Conservation (phyloP, 2,797 vertebrate genomes). For the Nannoperca australis region DNA sequence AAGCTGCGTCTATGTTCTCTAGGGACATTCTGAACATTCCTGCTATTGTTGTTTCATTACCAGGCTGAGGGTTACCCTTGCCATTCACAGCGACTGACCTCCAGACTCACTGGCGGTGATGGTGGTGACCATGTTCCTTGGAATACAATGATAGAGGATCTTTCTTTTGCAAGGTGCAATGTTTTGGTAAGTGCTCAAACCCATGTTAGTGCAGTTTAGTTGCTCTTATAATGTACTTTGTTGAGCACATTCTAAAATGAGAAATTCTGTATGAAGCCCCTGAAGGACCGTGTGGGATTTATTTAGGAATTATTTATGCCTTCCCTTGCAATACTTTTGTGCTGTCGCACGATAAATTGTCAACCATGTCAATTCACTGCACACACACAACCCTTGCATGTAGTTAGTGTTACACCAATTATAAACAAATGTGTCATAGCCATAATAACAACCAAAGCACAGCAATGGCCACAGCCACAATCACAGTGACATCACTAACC, state of each 20-base stretch:
- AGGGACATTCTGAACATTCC: conserved; percentile 80
- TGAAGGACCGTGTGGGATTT: not conserved
- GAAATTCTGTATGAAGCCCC: not conserved
- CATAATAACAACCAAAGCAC: not conserved
- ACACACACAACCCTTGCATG: not conserved
- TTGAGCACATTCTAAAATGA: not conserved
- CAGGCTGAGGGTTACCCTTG: conserved; percentile 70
- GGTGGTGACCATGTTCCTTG: conserved; percentile 51
- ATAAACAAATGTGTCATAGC: not conserved
- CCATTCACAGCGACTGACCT: conserved; percentile 77
- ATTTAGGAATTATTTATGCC: not conserved
- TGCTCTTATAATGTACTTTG: not conserved
- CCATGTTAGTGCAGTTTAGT: not conserved
- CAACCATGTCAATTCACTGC: not conserved
- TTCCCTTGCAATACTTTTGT: not conserved
- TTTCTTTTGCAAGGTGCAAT: conserved; percentile 10
- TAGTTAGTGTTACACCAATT: too few relatives aligned
- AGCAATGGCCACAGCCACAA: not conserved
- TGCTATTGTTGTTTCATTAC: conserved; percentile 83
- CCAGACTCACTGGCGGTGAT: conserved; percentile 54
- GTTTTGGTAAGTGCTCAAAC: not conserved
- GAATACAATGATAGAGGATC: conserved; percentile 23
- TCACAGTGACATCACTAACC: not conserved
- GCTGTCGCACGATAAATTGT: too few relatives aligned
- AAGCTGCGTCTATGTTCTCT: conserved; percentile 51